These are phyloP conservation scores for Spinibarbus caldwelli DNA, from an alignment of 2,797 vertebrate species.

Conservation along the genomic window DNA sequence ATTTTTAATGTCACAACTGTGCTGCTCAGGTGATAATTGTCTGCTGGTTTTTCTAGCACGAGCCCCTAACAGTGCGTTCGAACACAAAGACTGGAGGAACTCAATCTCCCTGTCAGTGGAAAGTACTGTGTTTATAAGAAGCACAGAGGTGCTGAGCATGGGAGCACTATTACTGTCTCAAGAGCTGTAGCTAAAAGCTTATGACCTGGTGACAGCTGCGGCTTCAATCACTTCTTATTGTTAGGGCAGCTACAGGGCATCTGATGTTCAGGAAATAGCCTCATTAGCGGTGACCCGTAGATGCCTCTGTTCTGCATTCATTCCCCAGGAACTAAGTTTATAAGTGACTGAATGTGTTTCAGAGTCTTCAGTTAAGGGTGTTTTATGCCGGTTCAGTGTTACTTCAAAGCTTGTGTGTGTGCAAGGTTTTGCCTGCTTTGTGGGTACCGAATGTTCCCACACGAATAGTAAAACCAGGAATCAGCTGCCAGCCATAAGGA, in stretches of 20 bases:
- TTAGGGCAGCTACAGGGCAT: constrained; percentile 28
- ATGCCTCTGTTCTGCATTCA: constrained; percentile 3
- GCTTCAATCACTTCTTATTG: constrained; percentile 43
- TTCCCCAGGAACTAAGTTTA: background rate
- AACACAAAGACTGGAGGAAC: constrained; percentile 8
- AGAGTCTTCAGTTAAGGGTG: constrained; percentile 4
- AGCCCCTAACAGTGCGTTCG: background rate
- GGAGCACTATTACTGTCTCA: constrained; percentile 2
- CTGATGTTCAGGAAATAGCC: constrained; percentile 30
- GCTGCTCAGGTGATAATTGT: constrained; percentile 22
- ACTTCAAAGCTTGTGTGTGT: background rate
- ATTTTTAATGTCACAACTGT: background rate
- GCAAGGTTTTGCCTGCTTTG: background rate
- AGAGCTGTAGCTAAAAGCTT: constrained; percentile 30
- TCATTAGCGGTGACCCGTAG: constrained; percentile 25
- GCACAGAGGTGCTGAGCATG: constrained; percentile 4
- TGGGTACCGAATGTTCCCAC: background rate
- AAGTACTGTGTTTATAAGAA: constrained; percentile 33
- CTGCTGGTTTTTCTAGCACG: background rate
- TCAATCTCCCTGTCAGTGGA: background rate
- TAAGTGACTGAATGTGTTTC: background rate
- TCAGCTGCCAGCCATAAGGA: background rate
- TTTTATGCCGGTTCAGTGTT: background rate
- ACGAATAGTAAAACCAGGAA: background rate
- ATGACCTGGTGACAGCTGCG: constrained; percentile 24